A percentile compares a stretch with the other conserved stretches of the same genome.
phyloP scores from a whole-genome alignment of 2,113 vertebrate genomes.

The Cebidichthys violaceus region DNA sequence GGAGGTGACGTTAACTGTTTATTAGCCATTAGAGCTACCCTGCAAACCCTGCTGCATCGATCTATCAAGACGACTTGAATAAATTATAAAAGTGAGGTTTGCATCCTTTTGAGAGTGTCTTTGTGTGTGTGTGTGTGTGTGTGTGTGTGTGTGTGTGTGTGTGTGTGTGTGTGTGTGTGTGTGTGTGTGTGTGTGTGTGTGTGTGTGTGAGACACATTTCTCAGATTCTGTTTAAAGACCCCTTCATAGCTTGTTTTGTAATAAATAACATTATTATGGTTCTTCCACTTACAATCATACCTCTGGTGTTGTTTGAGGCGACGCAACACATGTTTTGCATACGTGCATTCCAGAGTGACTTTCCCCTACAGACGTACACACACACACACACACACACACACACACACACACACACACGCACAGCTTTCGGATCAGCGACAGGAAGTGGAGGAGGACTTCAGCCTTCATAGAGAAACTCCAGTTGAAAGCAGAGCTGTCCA shows the following conservation, averaged over 20 bases:
- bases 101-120: not conserved
- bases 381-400: not conserved
- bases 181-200: not conserved
- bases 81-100: too few relatives aligned
- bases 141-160: not conserved
- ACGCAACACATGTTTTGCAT: constrained; percentile 41
- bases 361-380: constrained; percentile 5
- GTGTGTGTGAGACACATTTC: not conserved
- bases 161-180: too few relatives aligned
- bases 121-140: not conserved
- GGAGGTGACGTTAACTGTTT: too few relatives aligned
- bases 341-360: constrained; percentile 32
- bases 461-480: constrained; percentile 22
- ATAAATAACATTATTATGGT: not conserved
- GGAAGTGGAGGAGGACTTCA: constrained; percentile 57
- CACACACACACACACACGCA: not conserved
- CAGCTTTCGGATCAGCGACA: constrained; percentile 33
- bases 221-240: not conserved
- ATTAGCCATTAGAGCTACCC: too few relatives aligned
- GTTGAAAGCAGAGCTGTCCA: constrained; percentile 19
- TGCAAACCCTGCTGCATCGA: not conserved
- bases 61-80: too few relatives aligned
- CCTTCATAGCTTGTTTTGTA: not conserved
- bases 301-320: constrained; percentile 10
- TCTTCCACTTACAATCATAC: constrained; percentile 31